phyloP scores from a whole-genome alignment of 30 jellyfish, hydroid and myxozoan genomes.

The Aurelia aurita region DNA sequence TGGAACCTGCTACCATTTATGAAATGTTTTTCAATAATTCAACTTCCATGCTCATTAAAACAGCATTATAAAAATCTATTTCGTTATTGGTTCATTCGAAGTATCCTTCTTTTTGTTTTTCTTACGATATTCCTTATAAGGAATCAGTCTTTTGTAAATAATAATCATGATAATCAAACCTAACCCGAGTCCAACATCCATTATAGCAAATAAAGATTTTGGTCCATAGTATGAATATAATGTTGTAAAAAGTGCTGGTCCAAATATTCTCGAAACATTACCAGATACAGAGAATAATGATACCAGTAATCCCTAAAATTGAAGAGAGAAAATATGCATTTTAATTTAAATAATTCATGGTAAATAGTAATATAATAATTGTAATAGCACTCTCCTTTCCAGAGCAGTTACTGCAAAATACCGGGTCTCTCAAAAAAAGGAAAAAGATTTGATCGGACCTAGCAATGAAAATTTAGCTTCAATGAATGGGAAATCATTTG shows the following conservation, averaged over 20 bases:
- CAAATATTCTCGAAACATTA: constrained; percentile 51
- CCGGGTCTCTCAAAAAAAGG: too few species aligned
- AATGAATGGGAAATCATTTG: too few species aligned
- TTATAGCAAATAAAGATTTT: constrained; percentile 17
- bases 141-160: constrained; percentile 45
- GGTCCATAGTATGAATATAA: constrained; percentile 65
- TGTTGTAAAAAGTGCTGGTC: constrained; percentile 53
- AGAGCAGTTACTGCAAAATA: too few species aligned
- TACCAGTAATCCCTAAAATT: constrained; percentile 49
- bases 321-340: background rate
- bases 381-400: too few species aligned
- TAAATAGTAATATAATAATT: too few species aligned
- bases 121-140: constrained; percentile 16
- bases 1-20: too few species aligned
- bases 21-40: too few species aligned
- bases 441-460: too few species aligned
- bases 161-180: constrained; percentile 7
- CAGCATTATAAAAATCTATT: background rate
- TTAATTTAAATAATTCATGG: too few species aligned
- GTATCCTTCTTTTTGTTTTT: background rate
- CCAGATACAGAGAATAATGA: constrained; percentile 55
- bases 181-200: constrained; percentile 49
- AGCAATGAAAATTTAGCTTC: too few species aligned
- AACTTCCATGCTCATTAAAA: too few species aligned
- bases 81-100: background rate